A percentile compares a stretch with the other conserved stretches of the same genome.
phyloP scores from a whole-genome alignment of 2,888 invertebrate genomes.

The Myathropa florea region DNA sequence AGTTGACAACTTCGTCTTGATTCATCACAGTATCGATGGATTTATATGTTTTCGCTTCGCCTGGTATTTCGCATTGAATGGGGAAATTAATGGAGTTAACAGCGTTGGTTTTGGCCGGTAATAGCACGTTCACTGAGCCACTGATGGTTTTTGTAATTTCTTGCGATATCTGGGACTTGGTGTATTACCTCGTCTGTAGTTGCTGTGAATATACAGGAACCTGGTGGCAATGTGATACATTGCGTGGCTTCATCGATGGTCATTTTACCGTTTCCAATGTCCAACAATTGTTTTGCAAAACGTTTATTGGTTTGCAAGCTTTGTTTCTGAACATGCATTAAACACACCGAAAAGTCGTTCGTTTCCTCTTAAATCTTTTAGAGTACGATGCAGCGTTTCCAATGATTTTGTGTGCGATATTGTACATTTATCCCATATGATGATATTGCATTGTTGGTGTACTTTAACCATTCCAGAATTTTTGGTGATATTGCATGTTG shows the following conservation, averaged over 20 bases:
- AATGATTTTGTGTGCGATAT: background rate
- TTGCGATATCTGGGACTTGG: background rate
- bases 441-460: background rate
- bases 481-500: constrained; percentile 74
- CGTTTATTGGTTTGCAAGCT: background rate
- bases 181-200: background rate
- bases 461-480: constrained; percentile 58
- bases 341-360: background rate
- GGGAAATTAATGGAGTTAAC: background rate
- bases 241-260: background rate
- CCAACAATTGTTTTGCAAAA: background rate
- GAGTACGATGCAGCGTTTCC: background rate
- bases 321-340: background rate
- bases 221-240: background rate
- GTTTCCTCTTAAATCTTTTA: background rate
- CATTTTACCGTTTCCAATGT: background rate
- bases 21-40: background rate
- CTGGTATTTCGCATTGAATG: background rate
- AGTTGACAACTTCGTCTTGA: background rate
- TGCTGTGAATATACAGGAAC: background rate
- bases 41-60: background rate
- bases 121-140: background rate
- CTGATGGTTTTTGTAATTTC: background rate
- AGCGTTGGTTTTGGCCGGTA: background rate
- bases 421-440: background rate